Percentiles rank a stretch among this genome's conserved stretches.
phyloP scores from a whole-genome alignment of 2,113 vertebrate genomes.

The Rutilus rutilus region DNA sequence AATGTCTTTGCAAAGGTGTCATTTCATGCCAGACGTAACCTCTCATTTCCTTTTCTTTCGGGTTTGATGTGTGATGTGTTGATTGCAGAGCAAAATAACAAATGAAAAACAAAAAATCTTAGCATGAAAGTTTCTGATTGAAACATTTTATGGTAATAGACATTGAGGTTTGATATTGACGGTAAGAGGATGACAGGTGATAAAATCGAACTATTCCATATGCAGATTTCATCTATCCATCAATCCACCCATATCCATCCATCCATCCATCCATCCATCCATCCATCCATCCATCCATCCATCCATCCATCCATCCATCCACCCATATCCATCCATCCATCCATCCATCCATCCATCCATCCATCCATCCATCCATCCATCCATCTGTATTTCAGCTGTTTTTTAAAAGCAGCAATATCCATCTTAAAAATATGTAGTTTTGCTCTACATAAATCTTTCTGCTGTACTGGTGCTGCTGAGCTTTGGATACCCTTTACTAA shows the following conservation, averaged over 20 bases:
- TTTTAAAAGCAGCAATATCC: neutral
- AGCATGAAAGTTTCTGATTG: neutral
- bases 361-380: neutral
- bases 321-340: too few relatives aligned
- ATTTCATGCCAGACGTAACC: neutral
- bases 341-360: neutral
- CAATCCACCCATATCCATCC: neutral
- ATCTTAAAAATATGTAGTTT: neutral
- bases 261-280: neutral
- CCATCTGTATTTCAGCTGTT: neutral
- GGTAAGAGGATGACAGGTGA: neutral
- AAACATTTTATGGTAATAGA: neutral
- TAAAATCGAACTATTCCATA: neutral
- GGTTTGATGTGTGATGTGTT: constrained; percentile 23
- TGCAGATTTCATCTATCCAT: neutral
- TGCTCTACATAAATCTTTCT: neutral
- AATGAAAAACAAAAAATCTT: neutral
- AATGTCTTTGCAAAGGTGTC: constrained; percentile 23
- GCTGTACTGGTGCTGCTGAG: neutral
- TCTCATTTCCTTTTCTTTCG: constrained; percentile 32
- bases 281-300: neutral
- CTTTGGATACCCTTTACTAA: neutral
- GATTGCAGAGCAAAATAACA: neutral
- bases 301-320: neutral
- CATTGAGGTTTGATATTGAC: neutral